Percentiles rank a stretch among this genome's conserved stretches.
phyloP scores from a whole-genome alignment of 2,113 vertebrate species.

The Anas platyrhynchos region DNA sequence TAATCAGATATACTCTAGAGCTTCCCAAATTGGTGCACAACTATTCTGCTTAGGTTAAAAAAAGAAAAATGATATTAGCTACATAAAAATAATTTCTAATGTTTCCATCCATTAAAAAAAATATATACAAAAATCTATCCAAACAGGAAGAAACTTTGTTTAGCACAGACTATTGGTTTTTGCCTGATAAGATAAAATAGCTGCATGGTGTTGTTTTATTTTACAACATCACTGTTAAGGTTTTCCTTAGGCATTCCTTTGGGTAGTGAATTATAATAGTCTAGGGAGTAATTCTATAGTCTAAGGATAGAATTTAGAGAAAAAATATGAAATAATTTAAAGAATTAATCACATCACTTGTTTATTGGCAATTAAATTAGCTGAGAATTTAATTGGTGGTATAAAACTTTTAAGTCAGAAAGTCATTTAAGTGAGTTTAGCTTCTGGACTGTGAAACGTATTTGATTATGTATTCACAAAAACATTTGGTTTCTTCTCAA shows the following conservation, averaged over 20 bases:
- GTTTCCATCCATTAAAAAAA: not conserved
- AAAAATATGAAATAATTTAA: not conserved
- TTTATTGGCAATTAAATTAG: not conserved
- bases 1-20: not conserved
- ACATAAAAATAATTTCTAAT: not conserved
- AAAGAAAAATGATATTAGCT: not conserved
- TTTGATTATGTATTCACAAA: not conserved
- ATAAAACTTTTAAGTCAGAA: not conserved
- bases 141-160: not conserved
- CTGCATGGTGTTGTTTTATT: not conserved
- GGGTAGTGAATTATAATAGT: not conserved
- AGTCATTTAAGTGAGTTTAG: not conserved
- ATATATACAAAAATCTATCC: not conserved
- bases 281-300: not conserved
- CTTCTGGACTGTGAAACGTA: not conserved
- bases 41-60: not conserved
- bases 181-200: not conserved
- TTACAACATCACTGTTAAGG: not conserved
- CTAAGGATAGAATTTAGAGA: not conserved
- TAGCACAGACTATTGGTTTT: not conserved
- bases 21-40: not conserved
- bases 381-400: not conserved
- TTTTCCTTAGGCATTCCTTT: conserved; percentile 34
- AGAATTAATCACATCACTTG: not conserved
- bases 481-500: not conserved